Evolutionary conservation across 2,797 vertebrate species (phyloP).

Genomic region (Ctenopoma kingsleyae): DNA sequence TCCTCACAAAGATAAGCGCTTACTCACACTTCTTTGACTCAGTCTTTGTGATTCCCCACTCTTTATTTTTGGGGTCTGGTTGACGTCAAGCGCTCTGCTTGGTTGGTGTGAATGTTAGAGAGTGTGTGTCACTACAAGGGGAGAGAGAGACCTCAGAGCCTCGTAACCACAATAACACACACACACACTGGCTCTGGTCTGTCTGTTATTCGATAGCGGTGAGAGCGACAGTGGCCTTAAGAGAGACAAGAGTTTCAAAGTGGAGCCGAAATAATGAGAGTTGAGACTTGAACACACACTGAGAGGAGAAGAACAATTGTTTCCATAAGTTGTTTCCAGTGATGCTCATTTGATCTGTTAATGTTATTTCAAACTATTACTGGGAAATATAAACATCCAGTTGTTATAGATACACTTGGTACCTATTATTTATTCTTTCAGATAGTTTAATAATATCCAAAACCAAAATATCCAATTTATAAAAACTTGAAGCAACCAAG

Average conservation of each 20-base stretch:
- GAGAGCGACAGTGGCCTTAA: constrained; percentile 87
- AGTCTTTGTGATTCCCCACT: background rate
- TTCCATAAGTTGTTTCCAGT: too few relatives aligned
- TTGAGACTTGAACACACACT: background rate
- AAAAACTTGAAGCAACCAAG: background rate
- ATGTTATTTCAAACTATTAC: too few relatives aligned
- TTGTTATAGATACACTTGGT: too few relatives aligned
- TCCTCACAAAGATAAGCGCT: background rate
- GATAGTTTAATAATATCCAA: background rate
- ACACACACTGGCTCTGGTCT: constrained; percentile 39
- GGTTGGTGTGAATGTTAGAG: constrained; percentile 52
- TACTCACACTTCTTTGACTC: constrained; percentile 1
- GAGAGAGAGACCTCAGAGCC: constrained; percentile 14
- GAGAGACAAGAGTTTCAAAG: constrained; percentile 91
- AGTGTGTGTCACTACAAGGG: background rate
- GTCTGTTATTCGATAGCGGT: constrained; percentile 92
- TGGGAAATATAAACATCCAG: too few relatives aligned
- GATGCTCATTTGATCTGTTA: too few relatives aligned
- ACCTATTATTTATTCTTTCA: too few relatives aligned
- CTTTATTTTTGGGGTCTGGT: constrained; percentile 11
- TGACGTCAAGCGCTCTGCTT: constrained; percentile 5
- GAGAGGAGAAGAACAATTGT: background rate
- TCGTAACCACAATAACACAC: constrained; percentile 9
- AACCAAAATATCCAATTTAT: background rate
- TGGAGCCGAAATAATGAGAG: constrained; percentile 84